Conservation (phyloP, 2,113 vertebrate genomes). For the Phyllostomus hastatus region DNA sequence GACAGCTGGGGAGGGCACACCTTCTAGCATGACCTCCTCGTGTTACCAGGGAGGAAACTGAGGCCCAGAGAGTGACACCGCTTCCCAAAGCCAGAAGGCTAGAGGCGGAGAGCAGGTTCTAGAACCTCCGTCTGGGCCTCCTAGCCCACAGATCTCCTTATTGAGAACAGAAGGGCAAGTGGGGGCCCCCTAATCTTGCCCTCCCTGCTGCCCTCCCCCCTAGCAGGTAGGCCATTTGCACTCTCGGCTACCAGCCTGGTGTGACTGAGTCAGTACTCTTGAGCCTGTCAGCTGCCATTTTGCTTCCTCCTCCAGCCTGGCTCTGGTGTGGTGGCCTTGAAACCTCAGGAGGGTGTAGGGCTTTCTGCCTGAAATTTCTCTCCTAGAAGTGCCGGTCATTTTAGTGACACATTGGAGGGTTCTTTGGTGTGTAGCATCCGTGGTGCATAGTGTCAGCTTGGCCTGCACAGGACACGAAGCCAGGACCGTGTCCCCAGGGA, state of each 20-base stretch:
- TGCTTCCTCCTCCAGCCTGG: not conserved
- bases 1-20: not conserved
- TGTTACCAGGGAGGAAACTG: not conserved
- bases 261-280: not conserved
- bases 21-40: not conserved
- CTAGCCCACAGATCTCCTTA: not conserved
- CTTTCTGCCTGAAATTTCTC: not conserved
- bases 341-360: not conserved
- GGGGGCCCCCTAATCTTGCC: not conserved
- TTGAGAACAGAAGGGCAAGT: not conserved
- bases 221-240: fast-evolving
- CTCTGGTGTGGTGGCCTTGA: not conserved
- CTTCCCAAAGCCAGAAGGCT: not conserved
- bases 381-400: not conserved
- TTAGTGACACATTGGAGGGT: not conserved
- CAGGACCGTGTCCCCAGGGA: not conserved
- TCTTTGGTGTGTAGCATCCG: not conserved
- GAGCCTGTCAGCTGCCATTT: not conserved
- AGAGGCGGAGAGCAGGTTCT: not conserved
- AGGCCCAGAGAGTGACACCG: not conserved
- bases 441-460: not conserved
- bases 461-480: not conserved
- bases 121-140: fast-evolving
- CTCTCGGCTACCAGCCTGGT: not conserved
- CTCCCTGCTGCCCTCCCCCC: not conserved